These are phyloP conservation scores for Caenorhabditis becei DNA, from an alignment of 2,888 invertebrate species.

Conservation along the genomic window DNA sequence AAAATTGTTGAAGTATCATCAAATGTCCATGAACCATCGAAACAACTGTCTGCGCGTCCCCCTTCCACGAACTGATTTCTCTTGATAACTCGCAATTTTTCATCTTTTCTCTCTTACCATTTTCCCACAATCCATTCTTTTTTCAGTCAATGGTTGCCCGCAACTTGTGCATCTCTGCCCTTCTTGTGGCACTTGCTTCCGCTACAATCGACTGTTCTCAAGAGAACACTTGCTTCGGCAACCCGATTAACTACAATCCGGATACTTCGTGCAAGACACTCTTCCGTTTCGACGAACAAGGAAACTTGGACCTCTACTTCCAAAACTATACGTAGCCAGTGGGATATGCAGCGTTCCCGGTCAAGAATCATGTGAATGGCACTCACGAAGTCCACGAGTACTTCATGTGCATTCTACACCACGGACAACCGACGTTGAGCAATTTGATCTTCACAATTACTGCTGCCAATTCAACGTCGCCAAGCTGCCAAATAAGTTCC, in stretches of 20 bases:
- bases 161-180: neutral
- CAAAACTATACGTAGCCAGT: constrained; percentile 23
- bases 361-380: constrained; percentile 13
- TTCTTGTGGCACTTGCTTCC: neutral
- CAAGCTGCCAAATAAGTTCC: constrained; percentile 25
- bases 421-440: constrained; percentile 10
- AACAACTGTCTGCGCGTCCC: too few relatives aligned
- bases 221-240: constrained; percentile 43
- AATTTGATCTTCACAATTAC: constrained; percentile 7
- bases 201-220: constrained; percentile 24
- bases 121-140: too few relatives aligned
- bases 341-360: constrained; percentile 46
- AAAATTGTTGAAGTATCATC: too few relatives aligned
- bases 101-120: too few relatives aligned
- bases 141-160: neutral
- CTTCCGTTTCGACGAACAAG: constrained; percentile 38
- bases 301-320: constrained; percentile 41
- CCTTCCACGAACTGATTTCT: too few relatives aligned
- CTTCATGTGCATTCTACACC: constrained; percentile 39
- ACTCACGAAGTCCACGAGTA: constrained; percentile 40
- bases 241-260: constrained; percentile 36
- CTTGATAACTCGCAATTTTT: too few relatives aligned
- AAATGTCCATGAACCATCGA: too few relatives aligned
- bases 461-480: constrained; percentile 29
- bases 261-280: constrained; percentile 15